Evolutionary conservation across 1,140 invertebrate genomes (phyloP).

Genomic region (Limonius californicus): DNA sequence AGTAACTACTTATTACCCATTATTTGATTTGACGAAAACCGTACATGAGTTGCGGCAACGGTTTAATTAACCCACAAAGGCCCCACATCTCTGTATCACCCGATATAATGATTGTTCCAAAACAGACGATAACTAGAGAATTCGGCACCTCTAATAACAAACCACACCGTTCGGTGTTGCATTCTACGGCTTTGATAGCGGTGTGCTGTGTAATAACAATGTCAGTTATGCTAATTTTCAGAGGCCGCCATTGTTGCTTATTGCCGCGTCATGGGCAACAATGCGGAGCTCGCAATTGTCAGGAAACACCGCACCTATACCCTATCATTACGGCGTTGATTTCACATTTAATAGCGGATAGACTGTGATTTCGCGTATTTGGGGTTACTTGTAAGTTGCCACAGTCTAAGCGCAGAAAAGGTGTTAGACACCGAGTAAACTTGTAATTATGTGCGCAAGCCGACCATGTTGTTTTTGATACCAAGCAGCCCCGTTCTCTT

Average conservation of each 20-base stretch:
- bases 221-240: neutral
- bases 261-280: neutral
- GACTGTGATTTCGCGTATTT: neutral
- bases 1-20: no score
- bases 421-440: neutral
- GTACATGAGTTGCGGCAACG: no score
- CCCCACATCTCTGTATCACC: neutral
- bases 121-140: neutral
- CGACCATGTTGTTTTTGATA: neutral
- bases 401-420: neutral
- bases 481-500: neutral
- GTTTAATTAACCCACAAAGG: neutral
- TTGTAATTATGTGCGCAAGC: neutral
- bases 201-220: neutral
- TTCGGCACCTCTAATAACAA: neutral
- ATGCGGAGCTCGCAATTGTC: neutral
- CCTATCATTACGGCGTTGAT: slow-evolving; percentile 1
- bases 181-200: neutral
- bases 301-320: neutral
- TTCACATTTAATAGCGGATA: neutral
- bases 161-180: neutral
- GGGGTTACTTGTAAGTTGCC: no score
- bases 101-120: neutral
- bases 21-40: no score
- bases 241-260: neutral